A percentile compares a stretch with the other conserved stretches of the same genome.
phyloP scores from a whole-genome alignment of 2,797 vertebrate genomes.

The Falco biarmicus region DNA sequence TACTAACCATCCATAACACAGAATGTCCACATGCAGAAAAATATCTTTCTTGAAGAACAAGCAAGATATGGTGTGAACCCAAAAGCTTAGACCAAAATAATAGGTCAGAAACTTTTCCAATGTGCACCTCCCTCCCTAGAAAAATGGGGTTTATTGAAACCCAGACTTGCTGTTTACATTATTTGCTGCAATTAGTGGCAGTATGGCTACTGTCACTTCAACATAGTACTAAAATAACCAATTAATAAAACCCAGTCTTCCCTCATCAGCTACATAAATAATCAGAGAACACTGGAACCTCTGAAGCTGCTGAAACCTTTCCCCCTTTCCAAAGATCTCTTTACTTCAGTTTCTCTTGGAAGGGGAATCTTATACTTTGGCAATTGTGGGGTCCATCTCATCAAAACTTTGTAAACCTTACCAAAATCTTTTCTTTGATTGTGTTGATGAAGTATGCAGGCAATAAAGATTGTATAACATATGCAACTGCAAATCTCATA shows the following conservation, averaged over 20 bases:
- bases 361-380: not conserved
- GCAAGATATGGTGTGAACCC: not conserved
- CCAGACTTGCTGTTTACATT: not conserved
- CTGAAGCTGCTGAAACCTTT: not conserved
- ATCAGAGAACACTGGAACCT: not conserved
- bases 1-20: not conserved
- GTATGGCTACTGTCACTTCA: not conserved
- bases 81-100: not conserved
- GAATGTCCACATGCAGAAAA: not conserved
- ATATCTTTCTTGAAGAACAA: not conserved
- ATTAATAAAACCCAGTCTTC: not conserved
- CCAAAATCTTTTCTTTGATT: not conserved
- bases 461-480: not conserved
- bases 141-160: not conserved
- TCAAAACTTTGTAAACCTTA: not conserved
- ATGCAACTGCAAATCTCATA: not conserved
- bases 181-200: not conserved
- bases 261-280: not conserved
- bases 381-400: not conserved
- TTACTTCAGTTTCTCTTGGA: not conserved
- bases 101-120: not conserved
- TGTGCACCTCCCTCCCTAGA: fast-evolving
- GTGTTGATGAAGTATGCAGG: not conserved
- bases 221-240: not conserved
- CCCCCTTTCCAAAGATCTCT: not conserved